Evolutionary conservation across 2,888 invertebrate species (phyloP), one percentile per base, ranked within the genome.

Genomic region (Rhynchonema sp.): DNA sequence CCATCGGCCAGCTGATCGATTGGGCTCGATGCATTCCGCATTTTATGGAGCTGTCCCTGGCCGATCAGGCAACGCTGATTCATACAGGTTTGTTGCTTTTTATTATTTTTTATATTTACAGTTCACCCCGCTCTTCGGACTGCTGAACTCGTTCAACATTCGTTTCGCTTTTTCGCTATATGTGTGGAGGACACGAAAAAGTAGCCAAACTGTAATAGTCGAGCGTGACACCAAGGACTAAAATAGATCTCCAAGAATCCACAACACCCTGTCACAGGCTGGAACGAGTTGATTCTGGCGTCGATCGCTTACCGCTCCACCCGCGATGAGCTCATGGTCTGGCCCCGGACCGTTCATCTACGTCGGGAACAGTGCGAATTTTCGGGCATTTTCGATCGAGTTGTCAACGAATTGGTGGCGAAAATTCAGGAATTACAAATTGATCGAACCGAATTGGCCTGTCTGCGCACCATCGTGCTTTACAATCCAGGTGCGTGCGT

Each of bases 11-110:
- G 70, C 79, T 94, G 74, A 86, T 94, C 61, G 89, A 91, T 73
- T 96, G 94, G 87, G 92, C 92, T 59, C 88, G 90, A 70, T 83
- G 86, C 72, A 86, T 94, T 75, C 96, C 94, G 25, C 91, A 94
- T 75, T 96, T 96, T 76, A 82, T 84, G 26, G 86, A 87, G 68
- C 79, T 96, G 67, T 86, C 87, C 64, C 77, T 87, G 56, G 85
- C 87, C 61, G 94, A 96, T 78, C 92, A 94, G 78, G 84, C n/a
- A n/a, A n/a, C n/a, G n/a, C n/a, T n/a, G n/a, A n/a, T n/a, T n/a
- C n/a, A n/a, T n/a, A n/a, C n/a, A n/a, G n/a, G n/a, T n/a, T n/a
- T n/a, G n/a, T n/a, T n/a, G n/a, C n/a, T n/a, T n/a, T n/a, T n/a
- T n/a, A n/a, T n/a, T n/a, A n/a, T n/a, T n/a, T n/a, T n/a, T n/a